These are phyloP conservation scores for Callipepla californica DNA, from an alignment of 2,113 vertebrate species.

Conservation along the genomic window DNA sequence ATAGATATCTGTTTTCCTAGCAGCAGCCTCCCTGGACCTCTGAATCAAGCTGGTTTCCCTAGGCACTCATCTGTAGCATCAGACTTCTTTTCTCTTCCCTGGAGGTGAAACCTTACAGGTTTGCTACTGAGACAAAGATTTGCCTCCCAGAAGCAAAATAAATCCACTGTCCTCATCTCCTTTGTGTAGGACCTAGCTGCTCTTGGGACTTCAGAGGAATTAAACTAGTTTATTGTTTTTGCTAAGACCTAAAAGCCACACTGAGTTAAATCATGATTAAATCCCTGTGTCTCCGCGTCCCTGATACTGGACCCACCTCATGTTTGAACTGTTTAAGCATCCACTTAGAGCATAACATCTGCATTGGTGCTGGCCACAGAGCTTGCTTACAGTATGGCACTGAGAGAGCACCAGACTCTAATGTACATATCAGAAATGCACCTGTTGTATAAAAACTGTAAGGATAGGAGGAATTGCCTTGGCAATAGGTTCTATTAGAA, in stretches of 20 bases:
- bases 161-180: background rate
- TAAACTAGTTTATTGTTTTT: background rate
- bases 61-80: background rate
- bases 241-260: background rate
- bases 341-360: background rate
- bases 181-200: rapidly evolving
- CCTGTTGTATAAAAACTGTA: background rate
- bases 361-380: background rate
- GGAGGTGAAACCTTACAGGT: background rate
- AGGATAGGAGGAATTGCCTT: background rate
- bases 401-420: background rate
- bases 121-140: background rate
- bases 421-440: background rate
- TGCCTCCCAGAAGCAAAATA: background rate
- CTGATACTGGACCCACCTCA: background rate
- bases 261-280: background rate
- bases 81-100: background rate
- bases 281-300: background rate
- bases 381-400: background rate
- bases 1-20: background rate
- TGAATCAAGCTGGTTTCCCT: background rate
- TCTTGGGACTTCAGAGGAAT: background rate
- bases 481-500: background rate
- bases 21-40: background rate
- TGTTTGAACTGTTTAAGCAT: background rate